Conservation (phyloP, 2,113 vertebrate genomes). For the Notothenia rossii region DNA sequence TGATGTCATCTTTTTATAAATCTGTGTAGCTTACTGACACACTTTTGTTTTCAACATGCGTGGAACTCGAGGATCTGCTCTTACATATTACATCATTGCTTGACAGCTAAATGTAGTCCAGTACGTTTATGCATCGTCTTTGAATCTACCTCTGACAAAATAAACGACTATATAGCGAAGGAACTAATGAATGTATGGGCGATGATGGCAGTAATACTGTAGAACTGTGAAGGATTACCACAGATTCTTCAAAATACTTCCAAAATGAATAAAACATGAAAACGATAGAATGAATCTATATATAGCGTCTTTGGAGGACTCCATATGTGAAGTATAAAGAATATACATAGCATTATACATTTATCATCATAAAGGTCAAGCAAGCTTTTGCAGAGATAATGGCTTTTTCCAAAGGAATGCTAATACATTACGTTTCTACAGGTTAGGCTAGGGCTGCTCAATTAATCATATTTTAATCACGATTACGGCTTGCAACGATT, state of each 20-base stretch:
- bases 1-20: neutral
- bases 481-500: no score
- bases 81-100: neutral
- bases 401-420: conserved; percentile 53
- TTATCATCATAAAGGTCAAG: conserved; percentile 55
- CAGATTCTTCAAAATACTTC: conserved; percentile 19
- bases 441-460: conserved; percentile 39
- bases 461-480: no score
- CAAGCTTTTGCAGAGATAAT: conserved; percentile 50
- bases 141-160: neutral
- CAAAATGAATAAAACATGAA: neutral
- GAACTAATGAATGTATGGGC: neutral
- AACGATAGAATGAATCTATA: neutral
- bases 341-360: conserved; percentile 12
- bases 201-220: neutral
- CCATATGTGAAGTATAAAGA: neutral
- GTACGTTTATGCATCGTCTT: neutral
- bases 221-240: neutral
- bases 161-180: neutral
- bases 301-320: neutral
- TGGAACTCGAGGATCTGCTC: neutral
- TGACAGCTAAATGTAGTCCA: neutral
- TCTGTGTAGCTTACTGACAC: neutral
- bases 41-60: neutral
- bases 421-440: conserved; percentile 64